Conservation (phyloP, 2,888 invertebrate species). For the Silvanus unidentatus region DNA sequence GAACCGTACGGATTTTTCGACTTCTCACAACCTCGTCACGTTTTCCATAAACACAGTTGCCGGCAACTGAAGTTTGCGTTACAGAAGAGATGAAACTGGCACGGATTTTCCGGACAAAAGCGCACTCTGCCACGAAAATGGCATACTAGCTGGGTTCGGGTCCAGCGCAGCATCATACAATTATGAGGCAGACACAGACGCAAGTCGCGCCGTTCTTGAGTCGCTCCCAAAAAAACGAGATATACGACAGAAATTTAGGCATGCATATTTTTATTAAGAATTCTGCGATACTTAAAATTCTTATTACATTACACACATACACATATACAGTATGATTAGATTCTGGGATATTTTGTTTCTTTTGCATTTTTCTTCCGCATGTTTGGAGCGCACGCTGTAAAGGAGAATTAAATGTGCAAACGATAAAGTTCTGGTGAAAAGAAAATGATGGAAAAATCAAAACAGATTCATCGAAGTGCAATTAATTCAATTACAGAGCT, state of each 20-base stretch:
- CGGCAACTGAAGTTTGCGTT: constrained; percentile 19
- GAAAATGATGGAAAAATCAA: no score
- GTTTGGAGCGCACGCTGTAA: no score
- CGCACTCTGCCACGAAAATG: constrained; percentile 13
- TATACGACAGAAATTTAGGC: not conserved
- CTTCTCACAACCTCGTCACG: not conserved
- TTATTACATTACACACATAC: no score
- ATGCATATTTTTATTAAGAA: constrained; percentile 5
- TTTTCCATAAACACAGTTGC: constrained; percentile 10
- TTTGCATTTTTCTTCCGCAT: no score
- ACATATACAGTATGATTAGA: no score
- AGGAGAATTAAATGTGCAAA: no score
- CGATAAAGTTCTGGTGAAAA: no score
- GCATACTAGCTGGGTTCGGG: not conserved
- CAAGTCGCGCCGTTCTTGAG: not conserved
- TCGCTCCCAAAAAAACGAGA: not conserved
- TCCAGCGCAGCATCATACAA: constrained; percentile 6
- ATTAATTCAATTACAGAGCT: no score
- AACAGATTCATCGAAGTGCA: no score
- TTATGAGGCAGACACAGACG: not conserved
- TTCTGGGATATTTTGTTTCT: no score
- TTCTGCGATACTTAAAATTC: not conserved
- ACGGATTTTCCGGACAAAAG: constrained; percentile 18
- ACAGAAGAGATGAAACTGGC: constrained; percentile 11
- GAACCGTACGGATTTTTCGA: no score